Base-by-base conservation (phyloP, 2,797 vertebrate genomes). In the Mus spretus region DNA sequence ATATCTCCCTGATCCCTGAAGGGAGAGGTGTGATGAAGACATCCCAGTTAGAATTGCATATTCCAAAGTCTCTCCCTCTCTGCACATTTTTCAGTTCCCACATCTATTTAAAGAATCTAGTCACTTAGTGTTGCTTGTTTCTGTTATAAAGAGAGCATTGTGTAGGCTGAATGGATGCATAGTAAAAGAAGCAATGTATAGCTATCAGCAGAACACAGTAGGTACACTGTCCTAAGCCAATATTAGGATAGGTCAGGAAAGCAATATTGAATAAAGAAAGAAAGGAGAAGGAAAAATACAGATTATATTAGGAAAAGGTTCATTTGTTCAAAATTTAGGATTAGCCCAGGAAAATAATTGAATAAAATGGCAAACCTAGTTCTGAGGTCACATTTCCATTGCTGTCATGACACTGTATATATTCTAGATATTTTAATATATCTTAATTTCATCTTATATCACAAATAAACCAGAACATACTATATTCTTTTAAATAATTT, bases 271-370 rank as follows among this genome's bases (percentile, higher is more conserved):
- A 59, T 57, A 91, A 90, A 67, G 55, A 81, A 84, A 87, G 84
- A 55, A 55, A 82, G 15, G 3, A 9, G 40, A 47, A 40, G 67
- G n/a, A 91, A 96, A 82, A 75, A 82, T 85, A 57, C 13, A 10
- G 19, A 57, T 92, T 89, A 20, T 80, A 31, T 75, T 53, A 77
- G 40, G 11, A 55, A 96, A 90, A 88, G 14, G 65, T 94, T 70
- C 67, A 22, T 55, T 40, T 95, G 22, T 81, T 53, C 59, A 72
- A 26, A 92, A 4, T 20, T 44, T 8, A 82, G 11, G 50, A 65
- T 63, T 85, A 22, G 1, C 53, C 34, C 31, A 55, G 26, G 13
- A 2, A 90, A 81, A 9, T 53, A 44, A 74, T 59, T 26, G 6
- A 55, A 83, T 19, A 77, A 89, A 93, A 90, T 6, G 26, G 24